Conservation (phyloP, 2,888 invertebrate species). For the Morpho helenor region DNA sequence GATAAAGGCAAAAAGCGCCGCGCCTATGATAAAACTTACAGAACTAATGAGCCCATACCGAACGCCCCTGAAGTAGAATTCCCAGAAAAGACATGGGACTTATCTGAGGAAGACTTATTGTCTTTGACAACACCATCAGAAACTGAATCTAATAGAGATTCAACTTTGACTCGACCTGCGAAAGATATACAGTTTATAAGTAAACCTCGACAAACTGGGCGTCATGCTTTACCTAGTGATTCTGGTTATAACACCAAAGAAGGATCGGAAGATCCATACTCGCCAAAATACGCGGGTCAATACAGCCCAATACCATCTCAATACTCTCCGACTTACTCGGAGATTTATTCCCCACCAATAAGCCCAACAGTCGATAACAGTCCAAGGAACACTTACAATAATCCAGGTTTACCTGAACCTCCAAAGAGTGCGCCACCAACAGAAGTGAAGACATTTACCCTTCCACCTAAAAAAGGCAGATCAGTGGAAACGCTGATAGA, state of each 20-base stretch:
- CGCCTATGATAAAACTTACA: constrained; percentile 89
- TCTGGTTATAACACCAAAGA: constrained; percentile 70
- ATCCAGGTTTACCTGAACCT: constrained; percentile 59
- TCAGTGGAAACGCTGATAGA: constrained; percentile 70
- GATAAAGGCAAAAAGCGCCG: constrained; percentile 83
- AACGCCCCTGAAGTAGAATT: constrained; percentile 87
- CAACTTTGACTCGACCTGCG: constrained; percentile 76
- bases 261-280: constrained; percentile 64
- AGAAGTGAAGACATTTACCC: constrained; percentile 64
- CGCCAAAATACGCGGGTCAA: constrained; percentile 57
- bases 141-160: constrained; percentile 79
- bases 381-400: constrained; percentile 61
- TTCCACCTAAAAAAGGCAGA: constrained; percentile 63
- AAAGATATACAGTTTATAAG: constrained; percentile 82
- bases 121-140: constrained; percentile 78
- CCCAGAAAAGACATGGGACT: constrained; percentile 89
- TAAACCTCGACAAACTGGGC: constrained; percentile 78
- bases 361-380: constrained; percentile 68
- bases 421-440: constrained; percentile 65
- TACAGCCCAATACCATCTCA: constrained; percentile 68
- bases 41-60: constrained; percentile 90
- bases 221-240: constrained; percentile 75
- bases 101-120: constrained; percentile 82
- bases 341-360: constrained; percentile 70
- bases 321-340: constrained; percentile 74